These are phyloP conservation scores for Micrasema longulum DNA, from an alignment of 1,140 invertebrate genomes.

Conservation along the genomic window DNA sequence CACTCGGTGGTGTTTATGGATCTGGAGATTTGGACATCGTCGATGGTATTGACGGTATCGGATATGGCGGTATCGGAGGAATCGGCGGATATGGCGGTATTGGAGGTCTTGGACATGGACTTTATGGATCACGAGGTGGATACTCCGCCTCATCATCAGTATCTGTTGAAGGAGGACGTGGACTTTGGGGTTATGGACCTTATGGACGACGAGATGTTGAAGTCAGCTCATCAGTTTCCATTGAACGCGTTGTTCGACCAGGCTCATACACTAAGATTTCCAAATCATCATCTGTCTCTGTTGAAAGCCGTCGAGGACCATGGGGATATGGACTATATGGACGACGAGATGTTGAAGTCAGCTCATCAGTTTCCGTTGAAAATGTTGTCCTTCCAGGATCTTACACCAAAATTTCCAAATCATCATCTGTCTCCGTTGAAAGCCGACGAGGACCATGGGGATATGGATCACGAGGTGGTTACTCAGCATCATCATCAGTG, in stretches of 20 bases:
- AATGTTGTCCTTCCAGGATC: background rate
- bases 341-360: background rate
- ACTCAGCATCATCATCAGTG: no score
- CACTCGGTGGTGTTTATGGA: slow-evolving; percentile 2
- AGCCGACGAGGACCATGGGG: slow-evolving; percentile 19
- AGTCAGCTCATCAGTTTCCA: slow-evolving; percentile 27
- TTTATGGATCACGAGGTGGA: background rate
- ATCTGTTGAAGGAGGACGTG: background rate
- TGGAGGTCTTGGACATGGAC: background rate
- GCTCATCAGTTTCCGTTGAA: slow-evolving; percentile 24
- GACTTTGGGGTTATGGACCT: background rate
- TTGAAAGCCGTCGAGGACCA: slow-evolving; percentile 18
- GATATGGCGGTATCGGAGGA: background rate
- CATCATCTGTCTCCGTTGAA: slow-evolving; percentile 3
- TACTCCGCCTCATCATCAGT: background rate
- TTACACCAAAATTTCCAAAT: background rate
- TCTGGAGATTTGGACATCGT: slow-evolving; percentile 4
- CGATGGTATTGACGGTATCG: slow-evolving; percentile 13
- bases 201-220: slow-evolving; percentile 17
- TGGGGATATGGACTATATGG: slow-evolving; percentile 1
- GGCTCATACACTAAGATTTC: slow-evolving; percentile 20
- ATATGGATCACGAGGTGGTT: background rate
- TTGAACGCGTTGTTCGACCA: slow-evolving; percentile 35
- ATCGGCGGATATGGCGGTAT: slow-evolving; percentile 4
- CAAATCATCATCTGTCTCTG: slow-evolving; percentile 19